These are phyloP conservation scores for Yponomeuta malinellus DNA, from an alignment of 2,888 invertebrate genomes.

Conservation along the genomic window DNA sequence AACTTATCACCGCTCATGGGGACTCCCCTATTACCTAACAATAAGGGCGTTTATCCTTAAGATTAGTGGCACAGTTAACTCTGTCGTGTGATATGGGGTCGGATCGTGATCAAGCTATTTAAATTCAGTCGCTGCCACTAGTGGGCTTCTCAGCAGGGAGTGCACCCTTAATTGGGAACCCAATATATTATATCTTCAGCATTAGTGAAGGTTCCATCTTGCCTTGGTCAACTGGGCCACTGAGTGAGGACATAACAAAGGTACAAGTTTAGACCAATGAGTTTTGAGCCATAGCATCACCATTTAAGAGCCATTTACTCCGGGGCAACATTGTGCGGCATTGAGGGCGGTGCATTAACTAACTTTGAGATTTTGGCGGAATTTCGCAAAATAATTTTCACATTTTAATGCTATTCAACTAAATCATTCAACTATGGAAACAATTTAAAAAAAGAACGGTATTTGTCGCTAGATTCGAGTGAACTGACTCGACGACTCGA, in stretches of 20 bases:
- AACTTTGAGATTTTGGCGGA: too few relatives aligned
- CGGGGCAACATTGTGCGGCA: too few relatives aligned
- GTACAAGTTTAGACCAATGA: background rate
- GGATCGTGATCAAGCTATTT: conserved; percentile 64
- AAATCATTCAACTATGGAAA: too few relatives aligned
- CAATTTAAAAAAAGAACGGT: too few relatives aligned
- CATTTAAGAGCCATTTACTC: too few relatives aligned
- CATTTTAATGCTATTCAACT: too few relatives aligned
- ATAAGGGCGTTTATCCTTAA: conserved; percentile 28
- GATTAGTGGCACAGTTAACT: conserved; percentile 16
- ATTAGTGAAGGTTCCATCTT: conserved; percentile 29
- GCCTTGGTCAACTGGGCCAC: background rate
- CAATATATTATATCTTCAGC: conserved; percentile 63
- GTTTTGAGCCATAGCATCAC: too few relatives aligned
- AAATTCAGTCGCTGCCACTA: conserved; percentile 57
- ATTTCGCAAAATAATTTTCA: too few relatives aligned
- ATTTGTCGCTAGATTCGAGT: too few relatives aligned
- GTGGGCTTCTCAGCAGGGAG: conserved; percentile 63
- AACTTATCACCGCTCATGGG: conserved; percentile 24
- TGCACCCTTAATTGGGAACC: conserved; percentile 67
- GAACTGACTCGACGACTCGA: too few relatives aligned
- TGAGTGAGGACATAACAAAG: background rate
- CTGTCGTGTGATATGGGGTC: conserved; percentile 38
- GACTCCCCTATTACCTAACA: conserved; percentile 21
- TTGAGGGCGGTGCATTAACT: too few relatives aligned